Evolutionary conservation across 2,888 invertebrate species (phyloP), one percentile per base, ranked within the genome.

Genomic region (Diloba caeruleocephala): DNA sequence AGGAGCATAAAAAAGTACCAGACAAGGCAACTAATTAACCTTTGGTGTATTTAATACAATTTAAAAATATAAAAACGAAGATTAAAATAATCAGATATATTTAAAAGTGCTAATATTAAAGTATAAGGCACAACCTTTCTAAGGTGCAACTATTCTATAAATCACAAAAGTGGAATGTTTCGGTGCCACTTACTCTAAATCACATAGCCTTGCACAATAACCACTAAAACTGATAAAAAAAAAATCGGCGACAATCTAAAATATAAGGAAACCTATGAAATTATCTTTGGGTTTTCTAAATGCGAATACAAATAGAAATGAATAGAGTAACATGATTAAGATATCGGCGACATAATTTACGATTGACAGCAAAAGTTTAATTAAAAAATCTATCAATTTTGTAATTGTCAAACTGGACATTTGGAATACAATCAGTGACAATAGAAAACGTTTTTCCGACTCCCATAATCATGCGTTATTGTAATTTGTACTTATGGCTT

Each of bases 141-240:
- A 81, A 81, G 81, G 82, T 81, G 68, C 69, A 59, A 71, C 80
- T 88, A 89, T 65, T 79, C 81, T 86, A 87, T 78, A 81, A 85
- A 92, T 91, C 90, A 91, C 91, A 91, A 90, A 81, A 85, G 87
- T 90, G 92, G 92, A 91, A 92, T 90, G 90, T 82, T 79, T 74
- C 56, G 55, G 89, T 90, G 90, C 85, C 78, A 76, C 90, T 90
- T 90, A 92, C 53, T 79, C 85, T 88, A 90, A 83, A 92, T 92
- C 92, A 92, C 92, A 88, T 87, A 89, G 87, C 86, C 84, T 88
- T 88, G 80, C 75, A 77, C 78, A 79, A 74, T 54, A 62, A 61
- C 36, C 28, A 64, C 74, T 81, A 77, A 79, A 59, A 71, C 72
- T 51, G 52, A 63, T 63, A 71, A 71, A 78, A 75, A 70, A 79